Conservation (phyloP, 1,140 invertebrate genomes). For the Aphelinus atriplicis region DNA sequence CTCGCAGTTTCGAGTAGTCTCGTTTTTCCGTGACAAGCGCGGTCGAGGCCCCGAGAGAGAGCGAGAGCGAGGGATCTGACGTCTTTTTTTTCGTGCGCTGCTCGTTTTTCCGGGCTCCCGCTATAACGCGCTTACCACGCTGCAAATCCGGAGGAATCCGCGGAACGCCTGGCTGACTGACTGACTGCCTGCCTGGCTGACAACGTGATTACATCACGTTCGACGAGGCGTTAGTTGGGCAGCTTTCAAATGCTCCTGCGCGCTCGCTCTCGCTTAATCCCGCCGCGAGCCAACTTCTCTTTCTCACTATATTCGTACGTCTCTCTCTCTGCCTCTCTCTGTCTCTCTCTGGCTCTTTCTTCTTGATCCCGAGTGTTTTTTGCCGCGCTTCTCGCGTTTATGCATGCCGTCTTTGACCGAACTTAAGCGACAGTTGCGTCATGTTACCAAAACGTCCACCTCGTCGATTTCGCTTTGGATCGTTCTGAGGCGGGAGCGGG, state of each 20-base stretch:
- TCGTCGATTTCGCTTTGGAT: too few species aligned
- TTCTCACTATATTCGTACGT: too few species aligned
- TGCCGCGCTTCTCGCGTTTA: background rate
- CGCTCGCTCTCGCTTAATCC: background rate
- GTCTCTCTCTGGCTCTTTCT: background rate
- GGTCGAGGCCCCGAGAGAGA: background rate
- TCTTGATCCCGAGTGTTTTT: background rate
- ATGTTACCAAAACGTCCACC: too few species aligned
- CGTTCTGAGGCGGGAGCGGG: too few species aligned
- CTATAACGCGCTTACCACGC: conserved; percentile 19
- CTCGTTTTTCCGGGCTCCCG: conserved; percentile 15
- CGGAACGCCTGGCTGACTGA: background rate
- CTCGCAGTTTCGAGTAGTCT: background rate
- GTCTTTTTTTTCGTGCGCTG: background rate
- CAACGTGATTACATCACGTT: conserved; percentile 31
- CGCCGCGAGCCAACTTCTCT: too few species aligned
- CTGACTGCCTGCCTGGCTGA: background rate
- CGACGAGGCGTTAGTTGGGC: conserved; percentile 13
- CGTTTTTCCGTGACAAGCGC: background rate
- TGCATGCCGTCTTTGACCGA: too few species aligned
- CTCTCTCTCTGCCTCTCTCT: background rate
- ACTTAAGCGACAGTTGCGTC: too few species aligned
- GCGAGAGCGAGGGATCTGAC: background rate
- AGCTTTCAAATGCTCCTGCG: conserved; percentile 13
- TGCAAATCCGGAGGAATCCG: conserved; percentile 23